Percentiles rank a stretch among this genome's conserved stretches.
phyloP scores from a whole-genome alignment of 2,797 vertebrate species.

The Avahi laniger region DNA sequence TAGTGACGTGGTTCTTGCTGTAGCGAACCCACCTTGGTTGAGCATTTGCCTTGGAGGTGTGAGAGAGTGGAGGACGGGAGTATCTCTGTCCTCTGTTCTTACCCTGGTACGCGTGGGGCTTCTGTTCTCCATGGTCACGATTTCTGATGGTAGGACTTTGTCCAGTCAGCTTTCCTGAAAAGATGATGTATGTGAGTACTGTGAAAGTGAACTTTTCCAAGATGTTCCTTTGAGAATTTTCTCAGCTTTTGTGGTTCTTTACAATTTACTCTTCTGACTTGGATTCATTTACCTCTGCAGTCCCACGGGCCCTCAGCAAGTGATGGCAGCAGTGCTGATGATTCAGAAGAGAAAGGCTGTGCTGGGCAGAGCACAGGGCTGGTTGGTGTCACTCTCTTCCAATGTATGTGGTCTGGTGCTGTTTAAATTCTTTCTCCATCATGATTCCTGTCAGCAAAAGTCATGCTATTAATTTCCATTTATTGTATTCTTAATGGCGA shows the following conservation, averaged over 20 bases:
- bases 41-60: background rate
- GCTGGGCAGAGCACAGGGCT: background rate
- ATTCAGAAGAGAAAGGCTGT: background rate
- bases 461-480: background rate
- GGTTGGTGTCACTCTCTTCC: background rate
- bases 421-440: background rate
- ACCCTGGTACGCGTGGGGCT: rapidly evolving
- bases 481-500: background rate
- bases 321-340: background rate
- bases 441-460: background rate
- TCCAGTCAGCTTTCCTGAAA: background rate
- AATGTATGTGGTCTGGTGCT: background rate
- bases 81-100: background rate
- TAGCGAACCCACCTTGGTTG: background rate
- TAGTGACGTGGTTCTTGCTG: background rate
- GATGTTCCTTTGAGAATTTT: background rate
- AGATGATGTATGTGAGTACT: background rate
- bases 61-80: rapidly evolving
- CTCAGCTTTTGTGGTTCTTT: background rate
- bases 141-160: background rate
- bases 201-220: background rate
- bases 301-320: background rate
- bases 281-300: background rate
- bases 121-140: background rate
- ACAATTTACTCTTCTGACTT: background rate